Evolutionary conservation across 2,888 invertebrate genomes (phyloP).

Genomic region (Frankliniella fusca): DNA sequence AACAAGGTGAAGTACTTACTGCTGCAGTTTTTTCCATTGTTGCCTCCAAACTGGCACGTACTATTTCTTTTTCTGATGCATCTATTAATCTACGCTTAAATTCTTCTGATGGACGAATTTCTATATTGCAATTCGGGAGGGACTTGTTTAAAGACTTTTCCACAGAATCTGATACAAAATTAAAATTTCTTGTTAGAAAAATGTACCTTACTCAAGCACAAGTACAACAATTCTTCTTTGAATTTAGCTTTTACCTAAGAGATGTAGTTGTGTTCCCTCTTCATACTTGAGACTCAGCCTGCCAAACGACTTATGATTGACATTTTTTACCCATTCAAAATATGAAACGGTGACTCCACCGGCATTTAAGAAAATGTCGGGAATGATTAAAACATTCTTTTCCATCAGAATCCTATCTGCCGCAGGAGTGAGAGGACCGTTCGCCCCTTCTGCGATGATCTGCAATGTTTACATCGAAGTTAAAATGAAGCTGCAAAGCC

Average conservation of each 20-base stretch:
- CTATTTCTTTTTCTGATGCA: conserved; percentile 79
- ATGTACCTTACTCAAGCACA: conserved; percentile 38
- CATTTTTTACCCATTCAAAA: conserved; percentile 87
- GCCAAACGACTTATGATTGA: conserved; percentile 86
- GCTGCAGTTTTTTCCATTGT: conserved; percentile 72
- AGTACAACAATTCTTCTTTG: too few relatives aligned
- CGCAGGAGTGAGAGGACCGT: conserved; percentile 84
- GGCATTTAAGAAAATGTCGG: conserved; percentile 70
- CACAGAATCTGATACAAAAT: conserved; percentile 53
- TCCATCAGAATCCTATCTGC: conserved; percentile 72
- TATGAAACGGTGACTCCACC: conserved; percentile 90
- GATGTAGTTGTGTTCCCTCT: conserved; percentile 74
- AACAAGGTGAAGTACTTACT: conserved; percentile 45
- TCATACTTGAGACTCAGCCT: conserved; percentile 83
- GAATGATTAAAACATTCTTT: conserved; percentile 71
- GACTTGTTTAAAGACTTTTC: conserved; percentile 57
- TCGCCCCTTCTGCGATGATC: conserved; percentile 85
- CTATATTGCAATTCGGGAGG: conserved; percentile 44
- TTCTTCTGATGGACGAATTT: conserved; percentile 59
- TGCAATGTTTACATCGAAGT: conserved; percentile 43
- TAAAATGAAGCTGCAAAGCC: neutral
- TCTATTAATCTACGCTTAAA: conserved; percentile 69
- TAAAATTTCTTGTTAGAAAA: conserved; percentile 46
- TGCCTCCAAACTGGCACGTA: conserved; percentile 77
- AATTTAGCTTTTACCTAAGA: conserved; percentile 56